These are phyloP conservation scores for Armadillidium nasatum DNA, from an alignment of 1,140 invertebrate species.

Conservation along the genomic window DNA sequence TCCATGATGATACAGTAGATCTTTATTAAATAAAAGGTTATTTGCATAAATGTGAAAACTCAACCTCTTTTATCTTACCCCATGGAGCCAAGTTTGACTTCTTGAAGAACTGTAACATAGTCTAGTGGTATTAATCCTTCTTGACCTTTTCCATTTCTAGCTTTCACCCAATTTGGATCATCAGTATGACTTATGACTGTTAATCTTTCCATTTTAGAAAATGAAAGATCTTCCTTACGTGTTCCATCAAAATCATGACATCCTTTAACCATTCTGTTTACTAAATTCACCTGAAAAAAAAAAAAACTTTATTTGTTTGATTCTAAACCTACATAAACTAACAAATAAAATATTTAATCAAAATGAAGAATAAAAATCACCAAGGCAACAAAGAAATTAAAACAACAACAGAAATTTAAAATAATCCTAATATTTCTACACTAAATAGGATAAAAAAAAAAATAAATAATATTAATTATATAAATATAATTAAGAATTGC, in stretches of 20 bases:
- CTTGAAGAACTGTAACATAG: neutral
- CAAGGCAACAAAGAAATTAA: too few relatives aligned
- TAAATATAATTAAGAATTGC: too few relatives aligned
- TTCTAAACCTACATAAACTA: too few relatives aligned
- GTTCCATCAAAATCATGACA: neutral
- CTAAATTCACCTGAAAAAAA: neutral
- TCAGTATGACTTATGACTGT: neutral
- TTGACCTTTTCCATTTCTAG: neutral
- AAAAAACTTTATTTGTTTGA: neutral
- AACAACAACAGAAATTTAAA: too few relatives aligned
- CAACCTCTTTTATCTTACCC: neutral
- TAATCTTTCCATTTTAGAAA: neutral
- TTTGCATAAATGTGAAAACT: too few relatives aligned
- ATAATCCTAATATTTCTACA: too few relatives aligned
- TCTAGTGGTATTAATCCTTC: neutral
- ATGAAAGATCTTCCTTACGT: neutral
- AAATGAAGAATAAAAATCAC: too few relatives aligned
- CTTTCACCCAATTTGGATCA: conserved; percentile 3
- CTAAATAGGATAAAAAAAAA: too few relatives aligned
- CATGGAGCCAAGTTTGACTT: conserved; percentile 1
- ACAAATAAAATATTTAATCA: too few relatives aligned
- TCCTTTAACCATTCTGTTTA: neutral
- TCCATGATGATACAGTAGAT: too few relatives aligned
- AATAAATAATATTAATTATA: too few relatives aligned
- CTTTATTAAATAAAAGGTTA: too few relatives aligned